Evolutionary conservation across 2,888 invertebrate species (phyloP), one percentile per base, ranked within the genome.

Genomic region (Drosophila acutilabella): DNA sequence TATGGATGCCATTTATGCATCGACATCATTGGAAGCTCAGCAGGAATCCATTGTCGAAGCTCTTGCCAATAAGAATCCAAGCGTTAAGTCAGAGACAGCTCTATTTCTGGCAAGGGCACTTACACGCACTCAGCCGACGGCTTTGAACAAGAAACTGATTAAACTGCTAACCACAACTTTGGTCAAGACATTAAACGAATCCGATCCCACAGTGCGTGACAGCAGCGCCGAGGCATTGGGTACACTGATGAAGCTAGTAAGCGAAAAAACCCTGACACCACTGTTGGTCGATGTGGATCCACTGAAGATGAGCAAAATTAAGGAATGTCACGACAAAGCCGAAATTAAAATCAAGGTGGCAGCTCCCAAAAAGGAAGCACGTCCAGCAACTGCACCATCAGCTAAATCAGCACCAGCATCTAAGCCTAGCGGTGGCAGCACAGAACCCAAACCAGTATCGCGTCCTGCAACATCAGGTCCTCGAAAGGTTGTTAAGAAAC

Each of bases 141-240:
- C 96, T 23, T 94, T 98, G 60, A 97, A 96, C 85, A 99, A 99
- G 93, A 99, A 99, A 92, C 93, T 98, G 4, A 92, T 98, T 14
- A 99, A 99, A 92, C 94, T 95, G 0, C 95, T 97, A 71, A 95
- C 96, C 0, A 94, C 95, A 1, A 95, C 95, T 1, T 93, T 99
- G 48, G 91, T 97, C 4, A 98, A 98, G 90, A 95, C 92, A 0
- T 70, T 93, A 4, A 92, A 92, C 58, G 92, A 94, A 92, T 90
- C 94, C 93, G 98, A 99, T 93, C 97, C 97, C 0, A 94, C 94
- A 1, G 99, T 99, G 0, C 94, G 99, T 84, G 99, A 99, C 90
- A 96, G 96, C 64, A 96, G 98, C 0, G 97, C 97, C 0, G 97
- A 98, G 90, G 98, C 99, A 0, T 92, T 99, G 14, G 99, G 99